Percentiles rank a stretch among this genome's conserved stretches.
These are phyloP conservation scores for Halocynthia roretzi DNA, from an alignment of 23 tunicate genomes.

Conservation along the genomic window DNA sequence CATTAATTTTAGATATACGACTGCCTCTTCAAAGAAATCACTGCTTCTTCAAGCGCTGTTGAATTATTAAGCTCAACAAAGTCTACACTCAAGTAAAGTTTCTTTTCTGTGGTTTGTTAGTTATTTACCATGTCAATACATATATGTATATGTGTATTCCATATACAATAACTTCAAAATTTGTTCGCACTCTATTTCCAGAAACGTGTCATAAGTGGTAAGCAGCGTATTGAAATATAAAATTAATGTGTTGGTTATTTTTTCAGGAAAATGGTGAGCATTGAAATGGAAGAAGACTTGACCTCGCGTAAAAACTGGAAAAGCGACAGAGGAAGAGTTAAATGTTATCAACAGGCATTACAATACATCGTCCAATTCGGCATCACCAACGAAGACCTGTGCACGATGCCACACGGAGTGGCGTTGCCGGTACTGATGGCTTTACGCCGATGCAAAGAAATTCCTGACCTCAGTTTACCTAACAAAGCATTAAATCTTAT, in stretches of 20 bases:
- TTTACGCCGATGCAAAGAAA: constrained; percentile 29
- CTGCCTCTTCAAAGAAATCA: constrained; percentile 50
- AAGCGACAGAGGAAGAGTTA: not conserved
- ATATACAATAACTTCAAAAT: no score
- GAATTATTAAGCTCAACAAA: constrained; percentile 28
- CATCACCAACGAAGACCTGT: constrained; percentile 43
- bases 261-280: constrained; percentile 12
- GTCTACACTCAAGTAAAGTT: no score
- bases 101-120: no score
- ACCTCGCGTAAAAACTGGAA: no score
- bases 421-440: constrained; percentile 45
- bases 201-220: no score
- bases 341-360: constrained; percentile 24
- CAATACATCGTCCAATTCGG: constrained; percentile 55
- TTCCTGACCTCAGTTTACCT: constrained; percentile 52
- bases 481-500: constrained; percentile 52
- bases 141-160: no score
- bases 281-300: constrained; percentile 11
- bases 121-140: no score
- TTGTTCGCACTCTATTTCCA: no score
- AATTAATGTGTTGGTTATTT: no score
- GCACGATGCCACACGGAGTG: constrained; percentile 70
- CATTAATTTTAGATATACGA: constrained; percentile 54
- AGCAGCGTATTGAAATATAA: no score
- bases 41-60: constrained; percentile 9